Percentiles rank a stretch among this genome's conserved stretches.
Evolutionary conservation across 2,888 invertebrate genomes (phyloP).

Genomic region (Ichneumon xanthorius): DNA sequence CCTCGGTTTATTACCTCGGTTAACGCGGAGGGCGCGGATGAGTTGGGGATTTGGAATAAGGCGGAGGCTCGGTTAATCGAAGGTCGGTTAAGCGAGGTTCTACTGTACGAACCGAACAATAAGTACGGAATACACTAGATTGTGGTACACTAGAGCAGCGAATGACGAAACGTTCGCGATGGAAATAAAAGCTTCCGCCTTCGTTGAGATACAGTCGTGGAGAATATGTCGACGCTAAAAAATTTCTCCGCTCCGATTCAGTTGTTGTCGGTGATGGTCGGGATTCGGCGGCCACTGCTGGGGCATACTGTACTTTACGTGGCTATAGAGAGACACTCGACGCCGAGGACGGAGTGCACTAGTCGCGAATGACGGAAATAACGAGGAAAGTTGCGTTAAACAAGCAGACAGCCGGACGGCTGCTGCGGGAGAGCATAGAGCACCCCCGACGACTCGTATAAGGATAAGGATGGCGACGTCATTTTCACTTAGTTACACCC

Average conservation of each 20-base stretch:
- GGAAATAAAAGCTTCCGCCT: slow-evolving; percentile 35
- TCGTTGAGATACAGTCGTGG: slow-evolving; percentile 12
- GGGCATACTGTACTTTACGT: slow-evolving; percentile 31
- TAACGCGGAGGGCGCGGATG: no score
- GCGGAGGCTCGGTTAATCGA: no score
- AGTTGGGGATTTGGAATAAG: no score
- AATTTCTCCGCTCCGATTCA: slow-evolving; percentile 29
- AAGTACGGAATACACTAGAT: not conserved
- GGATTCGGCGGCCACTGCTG: slow-evolving; percentile 38
- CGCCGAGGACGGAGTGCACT: slow-evolving; percentile 64
- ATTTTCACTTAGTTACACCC: slow-evolving; percentile 69
- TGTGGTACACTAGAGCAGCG: not conserved
- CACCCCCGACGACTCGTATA: not conserved
- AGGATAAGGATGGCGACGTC: slow-evolving; percentile 44
- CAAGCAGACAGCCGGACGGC: slow-evolving; percentile 67
- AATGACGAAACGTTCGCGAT: not conserved
- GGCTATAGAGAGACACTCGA: slow-evolving; percentile 52
- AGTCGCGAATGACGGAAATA: slow-evolving; percentile 72
- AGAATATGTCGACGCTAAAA: slow-evolving; percentile 30
- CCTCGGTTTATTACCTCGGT: no score
- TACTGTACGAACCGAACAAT: not conserved
- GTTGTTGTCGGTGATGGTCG: slow-evolving; percentile 33
- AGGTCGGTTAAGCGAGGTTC: no score
- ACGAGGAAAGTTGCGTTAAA: slow-evolving; percentile 75
- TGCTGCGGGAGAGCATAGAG: slow-evolving; percentile 29